Conservation (phyloP, 2,797 vertebrate genomes). For the Macropodus opercularis region DNA sequence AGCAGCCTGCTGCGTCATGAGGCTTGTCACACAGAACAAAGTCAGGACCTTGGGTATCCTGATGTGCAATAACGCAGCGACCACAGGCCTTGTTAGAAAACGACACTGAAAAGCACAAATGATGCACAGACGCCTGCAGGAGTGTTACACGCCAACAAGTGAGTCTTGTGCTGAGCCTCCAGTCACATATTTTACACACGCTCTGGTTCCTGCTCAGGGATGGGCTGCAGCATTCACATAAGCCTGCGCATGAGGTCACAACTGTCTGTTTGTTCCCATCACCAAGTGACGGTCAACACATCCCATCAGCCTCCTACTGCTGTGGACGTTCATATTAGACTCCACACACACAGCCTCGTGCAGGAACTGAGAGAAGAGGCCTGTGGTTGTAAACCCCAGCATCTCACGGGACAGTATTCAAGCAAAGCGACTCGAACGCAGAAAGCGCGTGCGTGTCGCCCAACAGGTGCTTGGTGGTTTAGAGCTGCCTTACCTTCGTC, state of each 20-base stretch:
- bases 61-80: constrained; percentile 43
- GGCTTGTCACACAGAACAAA: constrained; percentile 50
- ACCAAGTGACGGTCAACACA: constrained; percentile 59
- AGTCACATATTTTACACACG: constrained; percentile 55
- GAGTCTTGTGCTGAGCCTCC: constrained; percentile 25
- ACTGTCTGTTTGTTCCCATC: constrained; percentile 81
- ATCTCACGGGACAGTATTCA: too few species aligned
- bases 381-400: too few species aligned
- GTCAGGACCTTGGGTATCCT: constrained; percentile 36
- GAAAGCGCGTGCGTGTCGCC: too few species aligned
- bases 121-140: neutral
- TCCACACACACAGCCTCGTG: too few species aligned
- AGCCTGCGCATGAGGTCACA: constrained; percentile 80
- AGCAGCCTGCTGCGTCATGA: constrained; percentile 55
- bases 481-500: constrained; percentile 82
- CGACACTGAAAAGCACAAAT: neutral
- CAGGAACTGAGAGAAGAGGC: too few species aligned
- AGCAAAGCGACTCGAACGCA: too few species aligned
- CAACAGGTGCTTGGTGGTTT: too few species aligned
- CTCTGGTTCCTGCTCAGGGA: constrained; percentile 71
- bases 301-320: too few species aligned
- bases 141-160: constrained; percentile 28
- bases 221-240: constrained; percentile 77
- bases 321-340: too few species aligned
- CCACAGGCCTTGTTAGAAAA: constrained; percentile 6